These are phyloP conservation scores for Cydia splendana DNA, from an alignment of 1,140 invertebrate genomes.

Conservation along the genomic window DNA sequence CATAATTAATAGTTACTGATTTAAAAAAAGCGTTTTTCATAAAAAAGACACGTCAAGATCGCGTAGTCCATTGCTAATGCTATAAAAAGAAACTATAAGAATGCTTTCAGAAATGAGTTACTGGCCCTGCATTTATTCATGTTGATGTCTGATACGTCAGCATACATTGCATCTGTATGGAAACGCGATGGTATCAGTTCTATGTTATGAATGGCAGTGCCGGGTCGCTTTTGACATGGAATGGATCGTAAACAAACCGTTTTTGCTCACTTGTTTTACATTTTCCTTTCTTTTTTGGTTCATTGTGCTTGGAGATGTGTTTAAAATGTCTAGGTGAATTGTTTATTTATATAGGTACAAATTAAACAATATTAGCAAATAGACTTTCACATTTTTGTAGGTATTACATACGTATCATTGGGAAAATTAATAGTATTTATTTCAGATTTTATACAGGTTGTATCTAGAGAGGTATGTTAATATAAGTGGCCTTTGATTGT, in stretches of 20 bases:
- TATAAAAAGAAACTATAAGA: too few species aligned
- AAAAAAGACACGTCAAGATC: too few species aligned
- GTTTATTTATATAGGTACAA: neutral
- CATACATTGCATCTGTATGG: neutral
- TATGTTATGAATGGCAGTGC: slow-evolving; percentile 19
- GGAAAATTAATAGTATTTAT: too few species aligned
- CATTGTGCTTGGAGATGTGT: neutral
- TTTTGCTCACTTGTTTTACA: slow-evolving; percentile 15
- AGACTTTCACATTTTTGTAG: too few species aligned
- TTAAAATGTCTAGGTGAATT: neutral
- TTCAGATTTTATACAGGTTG: too few species aligned
- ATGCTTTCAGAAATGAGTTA: neutral
- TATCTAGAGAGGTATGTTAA: too few species aligned
- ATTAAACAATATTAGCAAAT: neutral
- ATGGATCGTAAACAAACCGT: neutral
- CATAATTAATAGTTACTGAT: too few species aligned
- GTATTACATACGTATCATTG: too few species aligned
- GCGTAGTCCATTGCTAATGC: too few species aligned
- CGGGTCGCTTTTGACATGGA: slow-evolving; percentile 17
- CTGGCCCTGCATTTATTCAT: slow-evolving; percentile 14
- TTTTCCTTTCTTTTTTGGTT: slow-evolving; percentile 12
- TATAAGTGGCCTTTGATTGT: too few species aligned
- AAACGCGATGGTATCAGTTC: slow-evolving; percentile 5
- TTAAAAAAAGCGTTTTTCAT: too few species aligned
- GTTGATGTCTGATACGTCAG: neutral